Evolutionary conservation across 2,113 vertebrate species (phyloP).

Genomic region (Xiphias gladius): DNA sequence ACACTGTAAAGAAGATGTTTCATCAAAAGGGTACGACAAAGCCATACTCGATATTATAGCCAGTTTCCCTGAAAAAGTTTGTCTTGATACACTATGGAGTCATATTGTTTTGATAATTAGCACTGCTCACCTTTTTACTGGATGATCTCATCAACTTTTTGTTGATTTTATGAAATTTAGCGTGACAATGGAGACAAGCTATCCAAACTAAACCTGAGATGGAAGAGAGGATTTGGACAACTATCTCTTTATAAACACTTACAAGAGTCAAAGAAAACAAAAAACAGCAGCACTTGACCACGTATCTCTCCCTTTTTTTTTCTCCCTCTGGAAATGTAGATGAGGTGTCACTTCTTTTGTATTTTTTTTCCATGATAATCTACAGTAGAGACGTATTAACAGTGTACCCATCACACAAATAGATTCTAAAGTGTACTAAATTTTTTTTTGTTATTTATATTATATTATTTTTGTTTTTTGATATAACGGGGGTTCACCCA

Average conservation of each 20-base stretch:
- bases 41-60: not conserved
- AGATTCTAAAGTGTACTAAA: not conserved
- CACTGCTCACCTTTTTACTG: not conserved
- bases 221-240: constrained; percentile 17
- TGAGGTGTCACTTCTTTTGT: not conserved
- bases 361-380: not conserved
- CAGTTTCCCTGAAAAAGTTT: constrained; percentile 2
- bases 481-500: not conserved
- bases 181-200: not conserved
- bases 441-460: not conserved
- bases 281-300: constrained; percentile 1
- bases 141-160: no score
- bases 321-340: constrained; percentile 4
- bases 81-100: not conserved
- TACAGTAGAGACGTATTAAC: not conserved
- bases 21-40: constrained; percentile 29
- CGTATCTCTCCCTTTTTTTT: not conserved
- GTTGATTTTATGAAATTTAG: not conserved
- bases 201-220: not conserved
- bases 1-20: constrained; percentile 26
- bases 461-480: not conserved
- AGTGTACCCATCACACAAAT: not conserved
- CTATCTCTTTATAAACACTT: constrained; percentile 13
- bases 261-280: constrained; percentile 23
- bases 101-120: constrained; percentile 1